These are phyloP conservation scores for Asobara japonica DNA, from an alignment of 1,140 invertebrate genomes.

Conservation along the genomic window DNA sequence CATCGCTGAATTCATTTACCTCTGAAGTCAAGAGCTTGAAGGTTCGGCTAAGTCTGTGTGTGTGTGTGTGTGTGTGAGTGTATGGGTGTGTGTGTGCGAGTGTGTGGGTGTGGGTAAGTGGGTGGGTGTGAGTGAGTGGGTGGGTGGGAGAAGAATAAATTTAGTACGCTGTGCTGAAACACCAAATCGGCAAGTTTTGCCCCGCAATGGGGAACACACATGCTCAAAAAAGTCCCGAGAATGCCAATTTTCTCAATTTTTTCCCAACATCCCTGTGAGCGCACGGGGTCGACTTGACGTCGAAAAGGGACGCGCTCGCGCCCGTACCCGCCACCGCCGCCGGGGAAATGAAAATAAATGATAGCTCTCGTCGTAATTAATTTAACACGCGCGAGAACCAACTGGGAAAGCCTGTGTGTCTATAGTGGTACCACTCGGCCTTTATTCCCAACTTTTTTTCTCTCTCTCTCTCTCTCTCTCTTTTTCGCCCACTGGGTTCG, in stretches of 20 bases:
- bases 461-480: too few relatives aligned
- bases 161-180: too few relatives aligned
- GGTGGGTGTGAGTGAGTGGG: too few relatives aligned
- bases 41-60: too few relatives aligned
- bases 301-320: slow-evolving; percentile 19
- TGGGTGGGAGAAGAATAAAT: too few relatives aligned
- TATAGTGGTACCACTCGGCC: slow-evolving; percentile 4
- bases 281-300: slow-evolving; percentile 7
- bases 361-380: slow-evolving; percentile 61
- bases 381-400: slow-evolving; percentile 58
- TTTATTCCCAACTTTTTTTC: not conserved
- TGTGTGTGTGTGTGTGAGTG: too few relatives aligned
- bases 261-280: not conserved
- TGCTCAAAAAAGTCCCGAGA: not conserved
- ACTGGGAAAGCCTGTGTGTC: slow-evolving; percentile 38
- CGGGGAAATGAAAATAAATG: slow-evolving; percentile 64
- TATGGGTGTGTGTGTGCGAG: too few relatives aligned
- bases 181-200: too few relatives aligned
- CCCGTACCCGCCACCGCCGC: slow-evolving; percentile 42
- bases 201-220: too few relatives aligned
- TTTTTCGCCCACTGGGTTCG: not conserved
- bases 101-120: too few relatives aligned
- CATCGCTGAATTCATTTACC: too few relatives aligned
- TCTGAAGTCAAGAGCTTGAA: too few relatives aligned
- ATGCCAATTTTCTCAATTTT: not conserved